Evolutionary conservation across 2,888 invertebrate genomes (phyloP).

Genomic region (Elysia crispata): DNA sequence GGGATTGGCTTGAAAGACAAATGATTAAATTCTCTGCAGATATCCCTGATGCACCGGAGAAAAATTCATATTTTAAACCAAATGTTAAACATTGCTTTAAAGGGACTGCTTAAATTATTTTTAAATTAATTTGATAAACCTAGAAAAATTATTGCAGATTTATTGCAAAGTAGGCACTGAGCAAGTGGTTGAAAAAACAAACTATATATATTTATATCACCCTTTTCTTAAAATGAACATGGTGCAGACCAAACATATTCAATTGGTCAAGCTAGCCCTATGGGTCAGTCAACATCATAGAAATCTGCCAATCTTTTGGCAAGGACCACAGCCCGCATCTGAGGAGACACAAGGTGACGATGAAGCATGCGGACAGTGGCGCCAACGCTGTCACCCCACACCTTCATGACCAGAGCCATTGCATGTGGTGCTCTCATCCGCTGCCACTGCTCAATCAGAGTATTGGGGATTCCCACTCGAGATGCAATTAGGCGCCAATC

Average conservation of each 20-base stretch:
- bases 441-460: constrained; percentile 70
- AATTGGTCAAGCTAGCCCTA: constrained; percentile 16
- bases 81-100: no score
- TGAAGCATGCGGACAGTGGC: constrained; percentile 75
- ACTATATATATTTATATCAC: neutral
- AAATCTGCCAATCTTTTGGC: constrained; percentile 75
- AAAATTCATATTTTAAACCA: no score
- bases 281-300: constrained; percentile 70
- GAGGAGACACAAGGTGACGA: constrained; percentile 75
- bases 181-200: neutral
- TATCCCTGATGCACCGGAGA: no score
- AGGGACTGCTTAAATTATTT: no score
- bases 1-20: no score
- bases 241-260: neutral
- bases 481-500: constrained; percentile 76
- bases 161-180: neutral
- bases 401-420: constrained; percentile 73
- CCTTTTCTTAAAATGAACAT: no score
- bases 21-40: no score
- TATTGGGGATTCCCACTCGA: constrained; percentile 71
- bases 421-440: constrained; percentile 69
- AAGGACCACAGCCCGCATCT: constrained; percentile 71
- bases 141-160: neutral
- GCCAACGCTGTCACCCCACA: constrained; percentile 72
- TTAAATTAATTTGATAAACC: no score